These are phyloP conservation scores for Amphipoea lucens DNA, from an alignment of 2,888 invertebrate species.

Conservation along the genomic window DNA sequence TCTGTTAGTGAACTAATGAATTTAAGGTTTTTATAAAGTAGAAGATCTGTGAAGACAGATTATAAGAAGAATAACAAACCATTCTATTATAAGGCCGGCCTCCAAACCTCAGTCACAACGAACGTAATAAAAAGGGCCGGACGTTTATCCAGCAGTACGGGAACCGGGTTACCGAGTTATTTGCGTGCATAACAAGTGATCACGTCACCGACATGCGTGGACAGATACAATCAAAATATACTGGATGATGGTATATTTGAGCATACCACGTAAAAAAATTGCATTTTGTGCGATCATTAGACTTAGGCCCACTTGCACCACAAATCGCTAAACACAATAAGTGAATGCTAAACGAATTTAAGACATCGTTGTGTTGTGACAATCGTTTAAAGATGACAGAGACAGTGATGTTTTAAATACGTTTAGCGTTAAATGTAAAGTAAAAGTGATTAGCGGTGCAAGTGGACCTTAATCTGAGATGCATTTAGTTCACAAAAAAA, in stretches of 20 bases:
- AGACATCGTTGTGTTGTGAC: not conserved
- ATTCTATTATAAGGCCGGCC: slow-evolving; percentile 52
- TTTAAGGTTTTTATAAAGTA: not conserved
- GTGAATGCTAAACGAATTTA: not conserved
- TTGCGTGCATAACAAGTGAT: slow-evolving; percentile 72
- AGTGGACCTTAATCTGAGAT: not conserved
- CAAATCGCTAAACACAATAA: not conserved
- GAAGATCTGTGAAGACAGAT: slow-evolving; percentile 12
- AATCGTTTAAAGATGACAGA: not conserved
- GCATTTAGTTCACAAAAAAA: not conserved
- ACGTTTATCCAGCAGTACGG: slow-evolving; percentile 59
- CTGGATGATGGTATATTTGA: not conserved
- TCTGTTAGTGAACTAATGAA: not conserved
- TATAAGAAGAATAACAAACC: slow-evolving; percentile 37
- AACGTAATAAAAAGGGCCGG: slow-evolving; percentile 63
- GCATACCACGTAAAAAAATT: not conserved
- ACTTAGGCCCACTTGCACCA: not conserved
- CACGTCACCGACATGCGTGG: slow-evolving; percentile 68
- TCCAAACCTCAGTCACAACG: slow-evolving; percentile 47
- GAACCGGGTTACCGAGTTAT: slow-evolving; percentile 75
- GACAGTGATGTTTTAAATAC: not conserved
- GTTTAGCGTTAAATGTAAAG: not conserved
- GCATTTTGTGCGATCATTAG: not conserved
- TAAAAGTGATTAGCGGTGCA: not conserved
- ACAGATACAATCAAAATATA: slow-evolving; percentile 29